Conservation (phyloP, 2,113 vertebrate genomes). For the Empidonax alnorum region DNA sequence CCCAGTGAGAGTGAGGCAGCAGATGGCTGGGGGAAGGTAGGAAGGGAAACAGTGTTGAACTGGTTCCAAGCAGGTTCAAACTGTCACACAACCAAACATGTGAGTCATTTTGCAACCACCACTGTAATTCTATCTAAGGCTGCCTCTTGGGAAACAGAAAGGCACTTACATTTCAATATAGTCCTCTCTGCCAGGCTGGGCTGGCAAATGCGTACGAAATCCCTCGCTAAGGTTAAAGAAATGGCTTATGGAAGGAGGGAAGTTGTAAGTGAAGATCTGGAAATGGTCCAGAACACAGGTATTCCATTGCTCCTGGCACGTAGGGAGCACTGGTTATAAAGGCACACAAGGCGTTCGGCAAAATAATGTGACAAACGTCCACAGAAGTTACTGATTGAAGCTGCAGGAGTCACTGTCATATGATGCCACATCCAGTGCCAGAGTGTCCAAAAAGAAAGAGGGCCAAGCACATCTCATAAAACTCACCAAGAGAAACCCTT, state of each 20-base stretch:
- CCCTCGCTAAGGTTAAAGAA: neutral
- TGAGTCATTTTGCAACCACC: constrained; percentile 57
- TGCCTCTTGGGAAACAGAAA: constrained; percentile 35
- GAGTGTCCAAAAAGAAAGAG: neutral
- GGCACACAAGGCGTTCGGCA: neutral
- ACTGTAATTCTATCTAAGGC: constrained; percentile 58
- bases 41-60: constrained; percentile 28
- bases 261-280: neutral
- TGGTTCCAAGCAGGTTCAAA: constrained; percentile 60
- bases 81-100: constrained; percentile 46
- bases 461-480: neutral
- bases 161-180: neutral
- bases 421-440: neutral
- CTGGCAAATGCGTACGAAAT: neutral
- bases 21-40: neutral
- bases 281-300: neutral
- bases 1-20: neutral
- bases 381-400: neutral
- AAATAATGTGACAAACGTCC: neutral
- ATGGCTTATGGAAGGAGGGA: neutral
- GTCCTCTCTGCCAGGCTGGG: neutral
- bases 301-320: neutral
- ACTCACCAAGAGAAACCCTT: neutral
- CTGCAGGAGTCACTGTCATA: neutral
- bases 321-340: neutral